Evolutionary conservation across 2,888 invertebrate species (phyloP).

Genomic region (Asteroscopus sphinx): DNA sequence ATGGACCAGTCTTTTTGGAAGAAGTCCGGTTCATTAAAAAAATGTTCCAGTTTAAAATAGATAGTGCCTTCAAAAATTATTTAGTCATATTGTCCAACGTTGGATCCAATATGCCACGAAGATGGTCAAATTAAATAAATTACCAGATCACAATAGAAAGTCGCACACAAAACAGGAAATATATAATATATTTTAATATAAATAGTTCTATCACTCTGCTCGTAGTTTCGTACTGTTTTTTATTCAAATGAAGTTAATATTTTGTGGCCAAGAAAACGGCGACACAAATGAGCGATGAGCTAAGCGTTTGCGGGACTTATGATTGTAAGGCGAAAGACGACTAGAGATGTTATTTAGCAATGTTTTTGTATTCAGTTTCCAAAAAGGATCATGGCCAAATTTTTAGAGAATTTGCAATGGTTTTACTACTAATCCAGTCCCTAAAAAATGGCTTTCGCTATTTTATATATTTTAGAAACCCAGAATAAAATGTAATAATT

Average conservation of each 20-base stretch:
- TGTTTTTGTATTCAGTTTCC: no score
- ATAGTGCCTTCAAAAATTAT: constrained; percentile 1
- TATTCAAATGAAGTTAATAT: constrained; percentile 65
- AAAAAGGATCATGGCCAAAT: no score
- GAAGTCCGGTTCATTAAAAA: no score
- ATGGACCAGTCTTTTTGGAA: no score
- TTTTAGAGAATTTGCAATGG: no score
- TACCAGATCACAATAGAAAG: constrained; percentile 67
- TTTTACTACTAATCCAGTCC: no score
- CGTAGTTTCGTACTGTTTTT: constrained; percentile 66
- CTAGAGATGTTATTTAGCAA: no score
- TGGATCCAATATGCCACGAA: constrained; percentile 32
- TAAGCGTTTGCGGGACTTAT: neutral
- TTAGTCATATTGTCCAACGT: constrained; percentile 16
- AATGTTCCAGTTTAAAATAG: no score
- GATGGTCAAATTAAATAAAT: constrained; percentile 56
- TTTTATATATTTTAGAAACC: no score
- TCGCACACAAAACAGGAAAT: constrained; percentile 65
- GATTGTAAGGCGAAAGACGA: no score
- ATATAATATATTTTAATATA: constrained; percentile 66
- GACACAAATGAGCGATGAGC: neutral
- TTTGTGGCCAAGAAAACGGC: constrained; percentile 35
- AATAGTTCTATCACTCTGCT: constrained; percentile 64
- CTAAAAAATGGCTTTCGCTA: no score
- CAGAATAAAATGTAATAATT: no score